Percentiles rank a stretch among this genome's conserved stretches.
Conservation (phyloP, 2,113 vertebrate genomes). For the Hyperoodon ampullatus region DNA sequence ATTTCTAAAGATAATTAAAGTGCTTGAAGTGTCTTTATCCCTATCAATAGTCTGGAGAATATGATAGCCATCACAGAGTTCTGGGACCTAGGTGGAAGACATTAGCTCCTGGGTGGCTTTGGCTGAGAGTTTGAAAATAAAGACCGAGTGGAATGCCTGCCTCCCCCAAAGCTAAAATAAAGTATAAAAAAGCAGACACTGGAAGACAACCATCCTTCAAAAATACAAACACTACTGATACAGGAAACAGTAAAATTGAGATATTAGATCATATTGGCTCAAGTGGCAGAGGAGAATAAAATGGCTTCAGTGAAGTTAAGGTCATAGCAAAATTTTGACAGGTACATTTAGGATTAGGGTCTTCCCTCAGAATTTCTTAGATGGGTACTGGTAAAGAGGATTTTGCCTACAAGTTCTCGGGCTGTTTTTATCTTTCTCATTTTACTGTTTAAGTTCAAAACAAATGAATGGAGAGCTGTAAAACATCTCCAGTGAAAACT, state of each 20-base stretch:
- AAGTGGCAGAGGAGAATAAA: background rate
- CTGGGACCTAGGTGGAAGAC: background rate
- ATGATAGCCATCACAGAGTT: background rate
- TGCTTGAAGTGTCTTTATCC: slow-evolving; percentile 33
- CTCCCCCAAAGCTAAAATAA: background rate
- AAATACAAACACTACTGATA: background rate
- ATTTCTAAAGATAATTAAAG: slow-evolving; percentile 33
- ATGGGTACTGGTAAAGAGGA: background rate
- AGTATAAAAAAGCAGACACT: background rate
- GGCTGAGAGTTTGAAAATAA: background rate
- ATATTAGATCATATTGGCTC: background rate
- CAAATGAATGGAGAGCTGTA: background rate
- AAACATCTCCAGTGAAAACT: background rate
- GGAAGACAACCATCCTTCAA: background rate
- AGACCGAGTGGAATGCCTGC: background rate
- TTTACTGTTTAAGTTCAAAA: background rate
- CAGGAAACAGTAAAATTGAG: background rate
- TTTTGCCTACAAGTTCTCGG: background rate
- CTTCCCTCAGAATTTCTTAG: background rate
- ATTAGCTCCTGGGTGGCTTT: slow-evolving; percentile 29
- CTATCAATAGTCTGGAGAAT: background rate
- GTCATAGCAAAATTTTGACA: background rate
- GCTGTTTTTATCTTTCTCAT: background rate
- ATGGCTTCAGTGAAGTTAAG: background rate
- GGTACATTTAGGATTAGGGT: background rate